Percentiles rank a stretch among this genome's conserved stretches.
Conservation (phyloP, 2,113 vertebrate genomes). For the Morone saxatilis region DNA sequence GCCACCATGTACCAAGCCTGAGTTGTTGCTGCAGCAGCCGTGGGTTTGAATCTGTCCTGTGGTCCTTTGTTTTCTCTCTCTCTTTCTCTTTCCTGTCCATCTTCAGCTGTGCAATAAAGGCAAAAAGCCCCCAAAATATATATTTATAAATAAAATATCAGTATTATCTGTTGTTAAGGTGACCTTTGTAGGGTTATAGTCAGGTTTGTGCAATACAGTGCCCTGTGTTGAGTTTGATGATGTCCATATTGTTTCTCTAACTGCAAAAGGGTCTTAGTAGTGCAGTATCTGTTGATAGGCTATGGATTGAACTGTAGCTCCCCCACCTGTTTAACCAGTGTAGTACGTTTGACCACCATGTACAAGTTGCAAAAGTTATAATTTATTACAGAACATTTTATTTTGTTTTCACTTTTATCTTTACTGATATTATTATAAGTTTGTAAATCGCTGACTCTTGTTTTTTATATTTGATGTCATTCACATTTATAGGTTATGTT, state of each 20-base stretch:
- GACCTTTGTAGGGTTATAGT: background rate
- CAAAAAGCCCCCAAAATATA: too few relatives aligned
- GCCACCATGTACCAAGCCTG: too few relatives aligned
- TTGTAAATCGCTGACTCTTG: background rate
- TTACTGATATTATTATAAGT: background rate
- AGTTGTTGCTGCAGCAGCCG: too few relatives aligned
- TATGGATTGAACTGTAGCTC: constrained; percentile 36
- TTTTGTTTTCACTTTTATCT: background rate
- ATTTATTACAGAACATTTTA: background rate
- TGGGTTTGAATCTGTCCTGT: too few relatives aligned
- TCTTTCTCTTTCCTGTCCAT: too few relatives aligned
- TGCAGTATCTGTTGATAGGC: background rate
- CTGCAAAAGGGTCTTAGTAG: background rate
- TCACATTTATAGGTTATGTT: background rate
- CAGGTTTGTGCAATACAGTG: background rate
- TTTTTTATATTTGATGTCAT: background rate
- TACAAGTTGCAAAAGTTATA: background rate
- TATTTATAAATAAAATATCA: too few relatives aligned
- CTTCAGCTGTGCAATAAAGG: too few relatives aligned
- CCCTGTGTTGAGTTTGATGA: background rate
- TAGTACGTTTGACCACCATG: background rate
- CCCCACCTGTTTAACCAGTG: constrained; percentile 47
- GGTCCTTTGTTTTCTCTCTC: background rate
- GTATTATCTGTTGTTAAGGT: background rate
- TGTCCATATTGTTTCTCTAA: background rate